phyloP scores from a whole-genome alignment of 2,113 vertebrate genomes.

The Martes martes region DNA sequence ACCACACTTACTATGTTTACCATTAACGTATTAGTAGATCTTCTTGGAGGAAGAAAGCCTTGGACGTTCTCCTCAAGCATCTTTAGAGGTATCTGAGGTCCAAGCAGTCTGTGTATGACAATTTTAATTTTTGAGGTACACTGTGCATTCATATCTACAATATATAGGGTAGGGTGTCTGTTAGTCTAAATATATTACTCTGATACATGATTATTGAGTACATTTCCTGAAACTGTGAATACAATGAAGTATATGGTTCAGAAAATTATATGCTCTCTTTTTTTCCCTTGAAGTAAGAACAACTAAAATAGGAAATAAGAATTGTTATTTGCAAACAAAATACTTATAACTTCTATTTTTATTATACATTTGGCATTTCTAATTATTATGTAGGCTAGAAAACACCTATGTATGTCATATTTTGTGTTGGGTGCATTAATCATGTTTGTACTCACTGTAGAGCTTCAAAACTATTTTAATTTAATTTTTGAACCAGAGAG shows the following conservation, averaged over 20 bases:
- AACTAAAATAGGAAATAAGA: background rate
- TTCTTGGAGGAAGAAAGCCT: background rate
- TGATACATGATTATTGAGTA: background rate
- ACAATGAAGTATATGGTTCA: background rate
- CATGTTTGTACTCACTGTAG: background rate
- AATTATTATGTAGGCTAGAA: background rate
- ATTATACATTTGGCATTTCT: background rate
- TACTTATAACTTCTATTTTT: background rate
- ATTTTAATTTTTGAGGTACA: background rate
- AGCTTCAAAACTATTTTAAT: slow-evolving; percentile 7
- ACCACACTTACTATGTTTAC: background rate
- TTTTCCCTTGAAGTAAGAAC: slow-evolving; percentile 7
- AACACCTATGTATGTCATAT: background rate
- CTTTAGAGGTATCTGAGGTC: background rate
- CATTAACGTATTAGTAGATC: background rate
- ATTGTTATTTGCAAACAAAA: slow-evolving; percentile 35
- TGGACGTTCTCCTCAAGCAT: background rate
- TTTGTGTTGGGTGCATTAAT: background rate
- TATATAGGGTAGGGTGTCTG: background rate
- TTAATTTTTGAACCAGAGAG: slow-evolving; percentile 18
- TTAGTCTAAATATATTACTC: background rate
- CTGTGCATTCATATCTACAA: background rate
- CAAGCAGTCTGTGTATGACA: background rate
- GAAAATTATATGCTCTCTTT: background rate
- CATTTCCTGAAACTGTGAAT: background rate